Evolutionary conservation across 2,797 vertebrate species (phyloP), one percentile per base, ranked within the genome.

Genomic region (Prunella strophiata): DNA sequence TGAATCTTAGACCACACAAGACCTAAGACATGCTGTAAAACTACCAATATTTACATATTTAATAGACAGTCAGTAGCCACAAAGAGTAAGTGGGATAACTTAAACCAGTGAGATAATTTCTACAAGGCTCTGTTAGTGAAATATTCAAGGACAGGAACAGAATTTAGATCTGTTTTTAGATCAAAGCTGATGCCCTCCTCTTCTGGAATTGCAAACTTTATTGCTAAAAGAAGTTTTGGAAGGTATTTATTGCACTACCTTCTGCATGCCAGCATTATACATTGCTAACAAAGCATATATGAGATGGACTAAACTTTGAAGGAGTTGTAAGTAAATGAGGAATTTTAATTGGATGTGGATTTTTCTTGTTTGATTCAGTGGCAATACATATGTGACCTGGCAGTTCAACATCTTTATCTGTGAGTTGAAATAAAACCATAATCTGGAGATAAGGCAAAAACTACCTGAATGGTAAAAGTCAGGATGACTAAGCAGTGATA

Each of bases 381-480:
- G 26, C 45, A 77, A 34, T 83, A 74, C 1, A 0, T 92, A 47
- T 77, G 67, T 88, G 75, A 83, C 23, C 43, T 58, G 65, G 32
- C 61, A 71, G 61, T 80, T 91, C 1, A 4, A 52, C 32, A 23
- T 72, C 52, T 92, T 91, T 83, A 83, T 82, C 34, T 88, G 32
- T 57, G 38, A 93, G 47, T 1, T 88, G 87, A 87, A 94, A 67
- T 85, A 85, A 83, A 92, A 77, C 77, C 57, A 50, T 77, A 61
- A 80, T 85, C 72, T 72, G 73, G n/a, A 84, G 85, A 91, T 85
- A 83, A 91, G 52, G 10, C 59, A 72, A 94, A 75, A 73, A 38
- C 51, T 63, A 38, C 30, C 62, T 77, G 48, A 66, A 73, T 38
- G 30, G 45, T 91, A 48, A 66, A 85, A 91, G 57, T 78, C 70